Evolutionary conservation across 2,888 invertebrate genomes (phyloP).

Genomic region (Melanchra persicariae): DNA sequence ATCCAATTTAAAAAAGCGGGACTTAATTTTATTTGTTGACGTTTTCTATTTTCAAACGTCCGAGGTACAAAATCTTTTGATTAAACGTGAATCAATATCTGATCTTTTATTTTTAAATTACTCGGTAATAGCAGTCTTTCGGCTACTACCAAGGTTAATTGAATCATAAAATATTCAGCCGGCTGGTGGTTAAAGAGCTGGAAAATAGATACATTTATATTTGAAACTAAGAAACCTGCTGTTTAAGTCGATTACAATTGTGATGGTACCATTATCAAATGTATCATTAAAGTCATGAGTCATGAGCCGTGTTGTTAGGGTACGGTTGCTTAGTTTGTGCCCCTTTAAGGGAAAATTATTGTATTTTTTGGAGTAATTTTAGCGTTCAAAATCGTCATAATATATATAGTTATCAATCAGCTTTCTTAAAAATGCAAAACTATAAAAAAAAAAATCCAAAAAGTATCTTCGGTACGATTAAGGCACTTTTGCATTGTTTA

Average conservation of each 20-base stretch:
- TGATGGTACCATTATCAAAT: background rate
- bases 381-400: too few species aligned
- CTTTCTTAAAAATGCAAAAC: too few species aligned
- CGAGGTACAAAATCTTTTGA: background rate
- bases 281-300: background rate
- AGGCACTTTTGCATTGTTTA: too few species aligned
- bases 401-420: too few species aligned
- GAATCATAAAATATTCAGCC: conserved; percentile 30
- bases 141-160: conserved; percentile 18
- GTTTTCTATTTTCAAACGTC: background rate
- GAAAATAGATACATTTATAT: conserved; percentile 15
- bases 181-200: background rate
- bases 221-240: background rate
- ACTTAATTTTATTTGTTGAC: background rate
- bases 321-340: too few species aligned
- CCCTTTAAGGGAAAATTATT: too few species aligned
- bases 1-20: background rate
- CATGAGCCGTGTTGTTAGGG: background rate
- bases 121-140: background rate
- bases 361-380: too few species aligned
- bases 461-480: too few species aligned
- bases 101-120: conserved; percentile 26
- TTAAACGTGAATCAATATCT: conserved; percentile 19
- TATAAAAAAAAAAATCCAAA: too few species aligned
- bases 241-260: background rate